Evolutionary conservation across 2,797 vertebrate species (phyloP).

Genomic region (Spondyliosoma cantharus): DNA sequence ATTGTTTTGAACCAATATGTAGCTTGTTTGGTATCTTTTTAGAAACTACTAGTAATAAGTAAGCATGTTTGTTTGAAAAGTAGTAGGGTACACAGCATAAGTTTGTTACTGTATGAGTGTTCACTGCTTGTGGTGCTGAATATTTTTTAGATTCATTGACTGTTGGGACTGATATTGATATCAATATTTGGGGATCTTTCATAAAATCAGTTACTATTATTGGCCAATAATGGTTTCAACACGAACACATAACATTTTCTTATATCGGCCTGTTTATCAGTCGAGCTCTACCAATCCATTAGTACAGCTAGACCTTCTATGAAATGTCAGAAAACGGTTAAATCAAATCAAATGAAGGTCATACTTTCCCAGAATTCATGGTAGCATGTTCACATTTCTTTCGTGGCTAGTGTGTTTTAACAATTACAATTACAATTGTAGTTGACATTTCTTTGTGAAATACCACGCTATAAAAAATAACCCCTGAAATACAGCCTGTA

Average conservation of each 20-base stretch:
- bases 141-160: not conserved
- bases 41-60: not conserved
- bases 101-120: not conserved
- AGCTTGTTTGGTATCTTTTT: not conserved
- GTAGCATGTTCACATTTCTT: not conserved
- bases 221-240: not conserved
- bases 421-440: not conserved
- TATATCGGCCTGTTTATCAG: not conserved
- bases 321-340: not conserved
- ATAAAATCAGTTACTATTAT: not conserved
- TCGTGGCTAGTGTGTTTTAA: not conserved
- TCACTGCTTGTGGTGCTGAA: not conserved
- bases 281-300: not conserved
- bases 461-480: not conserved
- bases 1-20: not conserved
- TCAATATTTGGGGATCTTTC: not conserved
- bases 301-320: not conserved
- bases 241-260: not conserved
- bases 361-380: not conserved
- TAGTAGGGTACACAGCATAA: not conserved
- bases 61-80: not conserved
- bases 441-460: constrained; percentile 7
- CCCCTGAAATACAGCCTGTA: not conserved
- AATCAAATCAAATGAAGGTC: not conserved
- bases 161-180: not conserved